Evolutionary conservation across 2,113 vertebrate species (phyloP).

Genomic region (Epinephelus moara): DNA sequence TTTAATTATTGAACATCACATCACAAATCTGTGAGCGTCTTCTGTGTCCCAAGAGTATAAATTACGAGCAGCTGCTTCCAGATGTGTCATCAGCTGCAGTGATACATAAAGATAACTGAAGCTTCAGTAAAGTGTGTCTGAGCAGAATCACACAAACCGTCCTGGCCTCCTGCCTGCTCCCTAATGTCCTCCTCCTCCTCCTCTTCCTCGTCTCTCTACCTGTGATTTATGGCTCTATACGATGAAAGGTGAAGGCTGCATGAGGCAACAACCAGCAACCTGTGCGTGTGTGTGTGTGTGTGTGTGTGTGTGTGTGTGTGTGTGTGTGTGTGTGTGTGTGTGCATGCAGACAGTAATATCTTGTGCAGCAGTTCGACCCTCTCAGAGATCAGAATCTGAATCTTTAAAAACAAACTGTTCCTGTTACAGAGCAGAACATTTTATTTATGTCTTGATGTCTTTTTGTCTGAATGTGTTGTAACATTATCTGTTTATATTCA

Average conservation of each 20-base stretch:
- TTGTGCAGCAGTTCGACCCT: not conserved
- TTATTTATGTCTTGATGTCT: too few species aligned
- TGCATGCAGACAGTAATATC: not conserved
- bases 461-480: too few species aligned
- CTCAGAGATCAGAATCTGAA: too few species aligned
- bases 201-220: slow-evolving; percentile 30
- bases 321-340: slow-evolving; percentile 21
- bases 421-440: too few species aligned
- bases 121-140: slow-evolving; percentile 9
- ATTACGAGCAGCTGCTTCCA: not conserved
- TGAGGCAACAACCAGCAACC: slow-evolving; percentile 18
- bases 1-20: too few species aligned
- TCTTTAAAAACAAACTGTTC: too few species aligned
- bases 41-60: not conserved
- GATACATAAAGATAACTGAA: not conserved
- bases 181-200: slow-evolving; percentile 28
- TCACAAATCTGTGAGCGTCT: too few species aligned
- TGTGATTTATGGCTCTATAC: slow-evolving; percentile 58
- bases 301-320: slow-evolving; percentile 19
- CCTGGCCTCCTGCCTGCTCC: slow-evolving; percentile 39
- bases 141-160: slow-evolving; percentile 12
- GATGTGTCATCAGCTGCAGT: not conserved
- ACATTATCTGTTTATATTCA: too few species aligned
- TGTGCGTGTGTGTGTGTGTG: slow-evolving; percentile 21
- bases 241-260: slow-evolving; percentile 54